A percentile compares a stretch with the other conserved stretches of the same genome.
Evolutionary conservation across 2,888 invertebrate genomes (phyloP).

Genomic region (Choreutis nemorana): DNA sequence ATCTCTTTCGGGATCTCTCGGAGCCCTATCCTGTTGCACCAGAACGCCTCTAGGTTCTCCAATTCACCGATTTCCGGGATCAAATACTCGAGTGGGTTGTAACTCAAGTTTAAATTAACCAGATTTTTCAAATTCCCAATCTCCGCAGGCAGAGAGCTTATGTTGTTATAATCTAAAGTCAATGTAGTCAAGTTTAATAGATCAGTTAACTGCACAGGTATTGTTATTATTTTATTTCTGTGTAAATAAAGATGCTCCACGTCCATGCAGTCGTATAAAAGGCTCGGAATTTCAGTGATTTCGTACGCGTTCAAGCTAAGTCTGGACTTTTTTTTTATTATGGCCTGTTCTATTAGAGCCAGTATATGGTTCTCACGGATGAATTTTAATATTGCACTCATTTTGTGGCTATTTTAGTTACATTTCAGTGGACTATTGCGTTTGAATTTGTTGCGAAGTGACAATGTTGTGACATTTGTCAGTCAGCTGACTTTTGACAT

Average conservation of each 20-base stretch:
- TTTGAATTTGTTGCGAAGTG: slow-evolving; percentile 37
- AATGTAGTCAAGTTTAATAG: slow-evolving; percentile 67
- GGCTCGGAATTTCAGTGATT: slow-evolving; percentile 66
- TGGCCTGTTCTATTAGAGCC: slow-evolving; percentile 72
- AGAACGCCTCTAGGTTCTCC: slow-evolving; percentile 68
- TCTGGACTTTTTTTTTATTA: slow-evolving; percentile 63
- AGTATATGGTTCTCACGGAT: slow-evolving; percentile 73
- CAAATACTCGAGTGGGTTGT: slow-evolving; percentile 67
- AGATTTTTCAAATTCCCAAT: slow-evolving; percentile 67
- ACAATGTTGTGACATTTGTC: slow-evolving; percentile 17
- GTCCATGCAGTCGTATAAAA: slow-evolving; percentile 63
- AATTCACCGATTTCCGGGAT: slow-evolving; percentile 69
- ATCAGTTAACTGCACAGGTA: slow-evolving; percentile 54
- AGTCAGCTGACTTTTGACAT: no score
- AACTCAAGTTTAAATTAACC: slow-evolving; percentile 71
- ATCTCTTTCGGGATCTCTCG: slow-evolving; percentile 68
- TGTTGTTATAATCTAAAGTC: slow-evolving; percentile 72
- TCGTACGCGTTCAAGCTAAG: slow-evolving; percentile 72
- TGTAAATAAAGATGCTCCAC: slow-evolving; percentile 70
- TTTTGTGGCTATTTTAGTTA: slow-evolving; percentile 42
- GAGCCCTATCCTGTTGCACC: slow-evolving; percentile 71
- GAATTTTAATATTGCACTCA: slow-evolving; percentile 73
- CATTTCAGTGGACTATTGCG: slow-evolving; percentile 45
- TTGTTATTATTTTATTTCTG: slow-evolving; percentile 65
- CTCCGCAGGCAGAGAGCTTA: slow-evolving; percentile 67